Base-by-base conservation (phyloP, 37 sponge, comb jelly and placozoan species). In the Mnemiopsis leidyi region DNA sequence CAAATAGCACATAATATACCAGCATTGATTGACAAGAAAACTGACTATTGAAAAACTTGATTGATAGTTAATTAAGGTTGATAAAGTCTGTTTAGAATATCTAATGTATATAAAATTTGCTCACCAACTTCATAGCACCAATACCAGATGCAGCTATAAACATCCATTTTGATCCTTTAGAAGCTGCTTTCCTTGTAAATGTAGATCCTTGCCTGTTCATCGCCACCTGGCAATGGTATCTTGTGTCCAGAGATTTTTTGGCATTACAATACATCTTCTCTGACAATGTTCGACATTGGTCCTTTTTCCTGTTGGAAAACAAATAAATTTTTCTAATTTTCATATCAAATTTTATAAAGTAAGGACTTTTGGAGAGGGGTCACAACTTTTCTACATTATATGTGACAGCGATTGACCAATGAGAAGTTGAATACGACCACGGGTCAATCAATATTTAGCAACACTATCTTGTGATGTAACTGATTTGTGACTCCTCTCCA, bases 101-200 rank as follows among this genome's bases (percentile, higher is more conserved):
- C 13, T 48, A 5, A 48, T 18, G 13, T 18, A 48, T 48, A 48
- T 48, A 48, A 48, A 48, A 48, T 48, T n/a, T 48, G 3, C 90
- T 39, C 9, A 85, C 90, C 35, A 85, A 1, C n/a, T 85, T 85
- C 90, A 85, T 85, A 23, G 61, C 90, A 7, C 90, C 90, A 40
- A 85, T 40, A 23, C 90, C 90, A n/a, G 61, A 23, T 23, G 90
- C 61, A 25, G 90, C 90, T 23, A 85, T 3, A 25, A 85, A 23
- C 0, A 40, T 28, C 90, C 90, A 85, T 85, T 85, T 85, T 20
- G 90, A 38, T 39, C 90, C 90, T 29, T 85, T 85, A 2, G 35
- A 21, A 33, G 61, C 30, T 3, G 39, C 61, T 40, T 61, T 7
- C 29, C 35, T 85, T 24, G 90, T 28, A 26, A 36, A 85, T 3